Percentiles rank a stretch among this genome's conserved stretches.
Evolutionary conservation across 1,140 invertebrate species (phyloP).

Genomic region (Theocolax elegans): DNA sequence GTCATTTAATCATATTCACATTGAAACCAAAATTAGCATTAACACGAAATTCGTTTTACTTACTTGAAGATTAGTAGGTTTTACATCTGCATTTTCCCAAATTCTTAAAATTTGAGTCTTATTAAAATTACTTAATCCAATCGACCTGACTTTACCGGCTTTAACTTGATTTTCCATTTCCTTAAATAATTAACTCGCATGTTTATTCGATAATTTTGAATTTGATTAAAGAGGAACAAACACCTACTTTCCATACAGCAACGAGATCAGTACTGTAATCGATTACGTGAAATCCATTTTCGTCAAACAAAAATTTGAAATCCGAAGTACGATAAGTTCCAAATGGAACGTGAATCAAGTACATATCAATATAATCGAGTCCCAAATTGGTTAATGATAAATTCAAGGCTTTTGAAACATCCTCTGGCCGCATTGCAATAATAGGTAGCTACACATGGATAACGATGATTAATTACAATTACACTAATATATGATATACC

Average conservation of each 20-base stretch:
- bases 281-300: conserved; percentile 72
- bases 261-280: conserved; percentile 75
- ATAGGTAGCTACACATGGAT: conserved; percentile 66
- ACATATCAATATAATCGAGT: conserved; percentile 77
- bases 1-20: conserved; percentile 43
- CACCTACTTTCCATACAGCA: conserved; percentile 76
- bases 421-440: conserved; percentile 74
- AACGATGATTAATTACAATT: not conserved
- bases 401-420: conserved; percentile 78
- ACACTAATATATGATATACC: too few relatives aligned
- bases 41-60: conserved; percentile 42
- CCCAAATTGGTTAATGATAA: conserved; percentile 78
- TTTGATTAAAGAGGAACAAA: conserved; percentile 25
- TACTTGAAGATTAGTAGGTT: conserved; percentile 74
- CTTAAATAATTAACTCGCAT: conserved; percentile 57
- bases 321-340: conserved; percentile 68
- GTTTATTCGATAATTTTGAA: too few relatives aligned
- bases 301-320: conserved; percentile 64
- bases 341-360: conserved; percentile 77
- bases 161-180: conserved; percentile 77
- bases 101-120: conserved; percentile 74
- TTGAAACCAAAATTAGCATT: too few relatives aligned
- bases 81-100: conserved; percentile 69
- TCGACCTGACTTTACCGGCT: conserved; percentile 73
- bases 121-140: conserved; percentile 86